Conservation (phyloP, 2,797 vertebrate genomes). For the Nothura maculosa region DNA sequence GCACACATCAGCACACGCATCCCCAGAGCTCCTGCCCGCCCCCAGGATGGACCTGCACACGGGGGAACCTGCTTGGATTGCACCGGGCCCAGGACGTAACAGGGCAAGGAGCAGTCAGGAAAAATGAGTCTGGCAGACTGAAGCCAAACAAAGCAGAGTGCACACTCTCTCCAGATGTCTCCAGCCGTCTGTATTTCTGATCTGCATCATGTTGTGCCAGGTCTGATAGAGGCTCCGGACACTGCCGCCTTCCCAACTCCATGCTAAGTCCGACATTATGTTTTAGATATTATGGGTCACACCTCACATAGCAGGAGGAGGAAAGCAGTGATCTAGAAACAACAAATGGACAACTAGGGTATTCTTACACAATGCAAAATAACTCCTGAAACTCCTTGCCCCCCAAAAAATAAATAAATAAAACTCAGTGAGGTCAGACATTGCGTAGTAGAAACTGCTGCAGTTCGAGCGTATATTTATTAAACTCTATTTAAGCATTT, state of each 20-base stretch:
- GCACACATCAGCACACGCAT: rapidly evolving
- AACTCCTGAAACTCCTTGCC: not conserved
- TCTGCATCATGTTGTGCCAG: not conserved
- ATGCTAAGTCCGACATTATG: not conserved
- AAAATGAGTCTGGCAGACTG: not conserved
- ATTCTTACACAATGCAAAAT: not conserved
- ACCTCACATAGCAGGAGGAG: not conserved
- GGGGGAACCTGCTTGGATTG: rapidly evolving
- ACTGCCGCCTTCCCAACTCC: not conserved
- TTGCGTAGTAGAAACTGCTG: not conserved
- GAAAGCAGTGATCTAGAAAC: not conserved
- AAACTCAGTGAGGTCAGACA: not conserved
- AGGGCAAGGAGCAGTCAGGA: rapidly evolving
- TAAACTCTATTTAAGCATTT: not conserved
- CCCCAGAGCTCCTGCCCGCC: rapidly evolving
- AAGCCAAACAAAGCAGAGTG: not conserved
- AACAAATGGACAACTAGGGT: not conserved
- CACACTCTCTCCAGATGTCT: not conserved
- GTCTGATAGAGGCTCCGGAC: not conserved
- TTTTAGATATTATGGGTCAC: not conserved
- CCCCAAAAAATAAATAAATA: not conserved
- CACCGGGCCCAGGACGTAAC: rapidly evolving
- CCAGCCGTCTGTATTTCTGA: not conserved
- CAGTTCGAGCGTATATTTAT: not conserved
- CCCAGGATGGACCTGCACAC: rapidly evolving